Evolutionary conservation across 2,888 invertebrate species (phyloP).

Genomic region (Hirtodrosophila trivittata): DNA sequence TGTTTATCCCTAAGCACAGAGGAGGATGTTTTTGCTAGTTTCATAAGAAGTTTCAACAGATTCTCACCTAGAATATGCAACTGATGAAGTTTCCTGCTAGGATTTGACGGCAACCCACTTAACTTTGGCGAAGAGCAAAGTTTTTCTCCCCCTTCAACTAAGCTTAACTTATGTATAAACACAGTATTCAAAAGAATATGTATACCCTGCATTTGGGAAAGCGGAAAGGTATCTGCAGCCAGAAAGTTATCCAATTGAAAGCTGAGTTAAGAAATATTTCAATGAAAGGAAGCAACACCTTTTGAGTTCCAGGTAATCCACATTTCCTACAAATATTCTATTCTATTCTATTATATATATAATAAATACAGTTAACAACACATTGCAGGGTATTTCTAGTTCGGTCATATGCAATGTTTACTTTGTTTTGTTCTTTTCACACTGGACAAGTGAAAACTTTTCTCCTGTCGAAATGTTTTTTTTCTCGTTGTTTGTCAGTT

Average conservation of each 20-base stretch:
- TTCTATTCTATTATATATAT: no score
- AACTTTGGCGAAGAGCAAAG: constrained; percentile 40
- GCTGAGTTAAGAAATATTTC: no score
- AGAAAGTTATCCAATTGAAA: no score
- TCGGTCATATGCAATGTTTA: not conserved
- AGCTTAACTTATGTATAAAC: constrained; percentile 29
- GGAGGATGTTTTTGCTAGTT: no score
- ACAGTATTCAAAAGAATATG: constrained; percentile 19
- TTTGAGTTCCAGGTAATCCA: no score
- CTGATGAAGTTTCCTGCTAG: constrained; percentile 11
- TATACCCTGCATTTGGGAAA: constrained; percentile 14
- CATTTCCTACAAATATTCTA: no score
- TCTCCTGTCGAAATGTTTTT: constrained; percentile 51
- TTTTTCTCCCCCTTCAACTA: constrained; percentile 37
- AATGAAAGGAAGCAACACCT: no score
- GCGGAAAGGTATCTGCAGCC: no score
- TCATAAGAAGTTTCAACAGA: constrained; percentile 17
- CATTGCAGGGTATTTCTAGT: not conserved
- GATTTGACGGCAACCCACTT: constrained; percentile 7
- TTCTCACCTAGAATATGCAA: constrained; percentile 16
- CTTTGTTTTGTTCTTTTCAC: constrained; percentile 7
- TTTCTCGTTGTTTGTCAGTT: constrained; percentile 44
- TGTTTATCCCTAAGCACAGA: no score
- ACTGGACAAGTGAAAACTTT: constrained; percentile 32
- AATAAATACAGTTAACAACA: no score